Base-by-base conservation (phyloP, 2,797 vertebrate genomes). In the Odontamblyopus rebecca region DNA sequence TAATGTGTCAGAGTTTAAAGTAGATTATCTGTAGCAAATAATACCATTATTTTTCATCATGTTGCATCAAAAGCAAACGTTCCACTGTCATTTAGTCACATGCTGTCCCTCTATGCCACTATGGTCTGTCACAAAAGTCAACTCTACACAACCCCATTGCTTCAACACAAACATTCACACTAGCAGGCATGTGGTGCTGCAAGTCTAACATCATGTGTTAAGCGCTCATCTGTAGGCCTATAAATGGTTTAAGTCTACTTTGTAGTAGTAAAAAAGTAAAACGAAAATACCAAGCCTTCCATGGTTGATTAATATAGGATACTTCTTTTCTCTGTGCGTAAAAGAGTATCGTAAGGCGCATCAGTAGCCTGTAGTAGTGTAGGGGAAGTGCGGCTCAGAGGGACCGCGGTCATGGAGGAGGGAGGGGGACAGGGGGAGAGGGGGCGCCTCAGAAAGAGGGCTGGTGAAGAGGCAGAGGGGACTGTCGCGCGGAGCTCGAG, bases 21-120 rank as follows among this genome's bases (percentile, higher is more conserved):
- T 80, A 87, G 86, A 91, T 91, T 90, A 91, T 88, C 84, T 75
- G 84, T 90, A 89, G 90, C 90, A 92, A 91, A 91, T 90, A 89
- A 85, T 72, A 67, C 81, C 81, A 77, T 77, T 79, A 84, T 77
- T 90, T 88, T 90, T 81, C 83, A 88, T 90, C 86, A 89, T 91
- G 89, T 89, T 83, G 91, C 89, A 90, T 91, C 88, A 89, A 90
- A 91, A 85, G 87, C 77, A 81, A 88, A 91, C 90, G 86, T 90
- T 87, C 81, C 83, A 78, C 77, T 23, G 88, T 89, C 91, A 88
- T 27, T 92, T 88, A 90, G 51, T 16, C 64, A 19, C 44, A 48
- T 13, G 61, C 50, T 61, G 35, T 9, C 54, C 35, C 44, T 54
- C n/a, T 53, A 50, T 66, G 61, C 35, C 32, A 23, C 26, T 48